Base-by-base conservation (phyloP, 2,888 invertebrate genomes). In the Drosophila picticornis region DNA sequence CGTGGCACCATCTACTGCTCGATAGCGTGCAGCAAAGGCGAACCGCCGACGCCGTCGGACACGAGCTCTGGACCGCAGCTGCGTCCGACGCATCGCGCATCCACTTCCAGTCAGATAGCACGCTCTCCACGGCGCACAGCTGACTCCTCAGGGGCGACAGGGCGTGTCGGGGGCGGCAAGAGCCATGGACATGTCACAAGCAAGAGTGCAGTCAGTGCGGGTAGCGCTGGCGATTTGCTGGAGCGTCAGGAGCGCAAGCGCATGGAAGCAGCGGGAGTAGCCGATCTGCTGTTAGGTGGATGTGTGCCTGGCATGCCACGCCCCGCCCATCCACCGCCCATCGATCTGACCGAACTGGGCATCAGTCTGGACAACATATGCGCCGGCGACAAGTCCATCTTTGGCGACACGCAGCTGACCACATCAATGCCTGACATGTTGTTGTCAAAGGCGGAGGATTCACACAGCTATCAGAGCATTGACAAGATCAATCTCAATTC, bases 1-100 rank as follows among this genome's bases (percentile, higher is more conserved):
- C 95, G 98, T 81, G 98, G 98, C 48, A 97, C 97, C 67, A 98
- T 99, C 86, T 99, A 97, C 94, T 99, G 99, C 93, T 98, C 98
- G 31, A 97, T 98, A 82, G 97, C 97, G 2, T 99, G 99, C 92
- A 98, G 98, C 77, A 97, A 97, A 94, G 97, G 97, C 0, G 97
- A 97, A 92, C 97, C 97, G 0, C 97, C 97, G 9, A 97, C 97
- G 89, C 97, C 97, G 0, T 96, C 96, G 0, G 97, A 97, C 90
- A 92, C 91, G 13, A 97, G 96, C 79, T 97, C 97, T 0, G 97
- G 96, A 0, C 95, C 95, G 0, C 95, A 95, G 38, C 94, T 95
- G 0, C 94, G 78, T 93, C 95, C 60, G 87, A 95, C 90, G 81
- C 94, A 80, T 90, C 94, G 84, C 91, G 94, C 76, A 92, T 94